These are phyloP conservation scores for Phylloscopus whistleri DNA, from an alignment of 2,113 vertebrate genomes.

Conservation along the genomic window DNA sequence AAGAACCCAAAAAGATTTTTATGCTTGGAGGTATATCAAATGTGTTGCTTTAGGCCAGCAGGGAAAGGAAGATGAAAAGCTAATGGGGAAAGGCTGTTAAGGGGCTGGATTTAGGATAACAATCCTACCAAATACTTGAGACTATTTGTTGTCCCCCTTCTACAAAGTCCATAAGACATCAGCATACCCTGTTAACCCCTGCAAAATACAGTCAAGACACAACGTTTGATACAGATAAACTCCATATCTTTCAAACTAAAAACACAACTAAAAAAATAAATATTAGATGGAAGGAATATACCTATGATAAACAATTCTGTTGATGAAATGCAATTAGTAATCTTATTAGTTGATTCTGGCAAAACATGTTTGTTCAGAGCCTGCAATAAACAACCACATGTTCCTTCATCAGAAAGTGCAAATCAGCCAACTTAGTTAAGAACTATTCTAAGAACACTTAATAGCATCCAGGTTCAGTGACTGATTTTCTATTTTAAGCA, in stretches of 20 bases:
- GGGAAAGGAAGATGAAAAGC: not conserved
- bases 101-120: not conserved
- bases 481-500: conserved; percentile 57
- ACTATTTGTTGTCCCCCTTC: not conserved
- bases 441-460: conserved; percentile 64
- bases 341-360: not conserved
- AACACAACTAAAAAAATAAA: not conserved
- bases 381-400: conserved; percentile 54
- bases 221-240: not conserved
- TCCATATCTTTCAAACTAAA: not conserved
- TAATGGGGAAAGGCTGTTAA: not conserved
- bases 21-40: not conserved
- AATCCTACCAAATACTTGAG: not conserved
- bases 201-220: not conserved
- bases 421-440: conserved; percentile 63
- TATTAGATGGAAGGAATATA: not conserved
- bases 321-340: not conserved
- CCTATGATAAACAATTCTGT: not conserved
- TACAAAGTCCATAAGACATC: not conserved
- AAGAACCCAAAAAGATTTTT: not conserved
- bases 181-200: not conserved
- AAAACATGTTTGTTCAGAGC: conserved; percentile 17
- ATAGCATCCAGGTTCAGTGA: conserved; percentile 37
- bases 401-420: conserved; percentile 47
- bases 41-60: not conserved